A percentile compares a stretch with the other conserved stretches of the same genome.
Conservation (phyloP, 2,113 vertebrate species). For the Megaptera novaeangliae region DNA sequence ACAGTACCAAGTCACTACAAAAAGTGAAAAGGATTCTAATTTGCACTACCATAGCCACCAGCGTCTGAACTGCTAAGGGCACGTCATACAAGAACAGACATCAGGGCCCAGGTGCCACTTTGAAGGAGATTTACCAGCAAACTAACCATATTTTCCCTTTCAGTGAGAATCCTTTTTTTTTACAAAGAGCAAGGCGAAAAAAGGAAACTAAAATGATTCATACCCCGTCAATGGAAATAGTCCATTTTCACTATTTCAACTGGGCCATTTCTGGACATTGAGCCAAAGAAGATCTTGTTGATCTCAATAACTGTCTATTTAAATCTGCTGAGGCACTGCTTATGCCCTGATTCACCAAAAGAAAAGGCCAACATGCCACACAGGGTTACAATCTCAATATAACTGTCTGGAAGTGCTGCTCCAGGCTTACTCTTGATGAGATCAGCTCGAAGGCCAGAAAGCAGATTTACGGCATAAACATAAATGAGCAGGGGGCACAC, state of each 20-base stretch:
- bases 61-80: fast-evolving
- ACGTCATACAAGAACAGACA: neutral
- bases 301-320: conserved; percentile 79
- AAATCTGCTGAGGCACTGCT: conserved; percentile 79
- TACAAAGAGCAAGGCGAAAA: neutral
- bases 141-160: neutral
- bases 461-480: conserved; percentile 80
- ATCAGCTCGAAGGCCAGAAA: conserved; percentile 78
- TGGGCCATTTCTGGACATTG: conserved; percentile 73
- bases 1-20: neutral
- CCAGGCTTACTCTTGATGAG: conserved; percentile 81
- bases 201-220: neutral
- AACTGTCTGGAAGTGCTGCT: conserved; percentile 79
- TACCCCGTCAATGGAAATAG: conserved; percentile 50
- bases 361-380: conserved; percentile 73
- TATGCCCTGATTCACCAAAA: conserved; percentile 77
- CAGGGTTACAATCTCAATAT: conserved; percentile 79
- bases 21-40: neutral
- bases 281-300: conserved; percentile 76
- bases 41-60: neutral
- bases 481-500: conserved; percentile 71
- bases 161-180: neutral
- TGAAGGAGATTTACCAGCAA: neutral
- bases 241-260: conserved; percentile 66
- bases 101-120: neutral